These are phyloP conservation scores for Mormyrus proboscirostris DNA, from an alignment of 2,797 vertebrate species.

Conservation along the genomic window DNA sequence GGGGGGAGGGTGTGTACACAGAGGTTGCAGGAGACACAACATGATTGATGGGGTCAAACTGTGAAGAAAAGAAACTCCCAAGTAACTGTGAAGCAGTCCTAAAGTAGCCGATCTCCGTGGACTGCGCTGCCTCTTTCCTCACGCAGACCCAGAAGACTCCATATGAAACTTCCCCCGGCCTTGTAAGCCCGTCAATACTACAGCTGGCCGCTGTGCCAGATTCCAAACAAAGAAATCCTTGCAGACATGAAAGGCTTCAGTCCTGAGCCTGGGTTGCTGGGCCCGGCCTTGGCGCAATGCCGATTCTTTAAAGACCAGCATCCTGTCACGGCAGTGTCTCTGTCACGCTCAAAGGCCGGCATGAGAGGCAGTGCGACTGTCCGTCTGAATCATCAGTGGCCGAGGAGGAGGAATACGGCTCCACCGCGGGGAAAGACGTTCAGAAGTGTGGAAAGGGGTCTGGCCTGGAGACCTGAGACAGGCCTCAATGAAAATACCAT, in stretches of 20 bases:
- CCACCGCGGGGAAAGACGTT: background rate
- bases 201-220: background rate
- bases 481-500: background rate
- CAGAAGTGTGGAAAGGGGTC: background rate
- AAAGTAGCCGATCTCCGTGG: constrained; percentile 34
- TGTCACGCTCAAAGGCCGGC: background rate
- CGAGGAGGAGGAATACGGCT: background rate
- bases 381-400: background rate
- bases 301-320: background rate
- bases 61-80: constrained; percentile 41
- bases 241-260: background rate
- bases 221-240: background rate
- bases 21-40: constrained; percentile 11
- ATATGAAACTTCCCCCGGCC: background rate
- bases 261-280: background rate
- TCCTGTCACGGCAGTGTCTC: background rate
- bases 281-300: background rate
- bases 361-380: background rate
- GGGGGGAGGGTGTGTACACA: background rate
- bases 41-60: constrained; percentile 34
- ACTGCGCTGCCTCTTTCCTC: constrained; percentile 51
- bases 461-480: background rate
- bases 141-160: constrained; percentile 26
- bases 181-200: background rate
- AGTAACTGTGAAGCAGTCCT: constrained; percentile 35